phyloP scores from a whole-genome alignment of 2,113 vertebrate species.

The Gambusia holbrooki region DNA sequence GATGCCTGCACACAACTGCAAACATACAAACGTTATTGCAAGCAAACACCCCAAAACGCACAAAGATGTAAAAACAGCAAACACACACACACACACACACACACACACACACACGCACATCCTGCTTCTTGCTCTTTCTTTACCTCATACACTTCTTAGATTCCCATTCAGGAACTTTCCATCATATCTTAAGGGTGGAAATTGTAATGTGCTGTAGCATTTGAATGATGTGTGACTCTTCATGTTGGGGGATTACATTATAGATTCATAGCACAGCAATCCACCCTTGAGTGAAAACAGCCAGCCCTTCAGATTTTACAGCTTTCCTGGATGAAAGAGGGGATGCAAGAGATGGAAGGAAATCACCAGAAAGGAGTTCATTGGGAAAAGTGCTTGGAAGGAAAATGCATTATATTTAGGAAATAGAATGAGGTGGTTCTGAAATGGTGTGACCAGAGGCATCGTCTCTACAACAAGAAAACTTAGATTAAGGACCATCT shows the following conservation, averaged over 20 bases:
- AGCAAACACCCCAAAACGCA: slow-evolving; percentile 20
- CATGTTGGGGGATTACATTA: slow-evolving; percentile 70
- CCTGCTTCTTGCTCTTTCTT: slow-evolving; percentile 3
- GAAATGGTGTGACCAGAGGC: not conserved
- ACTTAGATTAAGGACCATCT: not conserved
- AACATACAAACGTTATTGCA: slow-evolving; percentile 20
- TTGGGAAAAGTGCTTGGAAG: not conserved
- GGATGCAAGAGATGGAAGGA: slow-evolving; percentile 2
- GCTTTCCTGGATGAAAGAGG: slow-evolving; percentile 33
- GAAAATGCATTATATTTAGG: slow-evolving; percentile 1
- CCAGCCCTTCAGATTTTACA: slow-evolving; percentile 42
- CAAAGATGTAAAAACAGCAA: slow-evolving; percentile 21
- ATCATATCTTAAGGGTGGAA: slow-evolving; percentile 57
- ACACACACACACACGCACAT: slow-evolving; percentile 6
- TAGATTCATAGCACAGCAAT: slow-evolving; percentile 70
- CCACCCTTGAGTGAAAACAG: slow-evolving; percentile 49
- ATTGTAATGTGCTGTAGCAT: slow-evolving; percentile 59
- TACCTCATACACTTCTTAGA: slow-evolving; percentile 32
- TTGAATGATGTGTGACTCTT: slow-evolving; percentile 69
- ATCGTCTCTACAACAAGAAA: not conserved
- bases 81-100: slow-evolving; percentile 14
- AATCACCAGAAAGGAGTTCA: slow-evolving; percentile 4
- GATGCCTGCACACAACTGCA: slow-evolving; percentile 17
- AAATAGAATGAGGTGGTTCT: not conserved
- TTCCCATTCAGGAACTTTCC: slow-evolving; percentile 60